Base-by-base conservation (phyloP, 2,113 vertebrate genomes). In the Zootoca vivipara region DNA sequence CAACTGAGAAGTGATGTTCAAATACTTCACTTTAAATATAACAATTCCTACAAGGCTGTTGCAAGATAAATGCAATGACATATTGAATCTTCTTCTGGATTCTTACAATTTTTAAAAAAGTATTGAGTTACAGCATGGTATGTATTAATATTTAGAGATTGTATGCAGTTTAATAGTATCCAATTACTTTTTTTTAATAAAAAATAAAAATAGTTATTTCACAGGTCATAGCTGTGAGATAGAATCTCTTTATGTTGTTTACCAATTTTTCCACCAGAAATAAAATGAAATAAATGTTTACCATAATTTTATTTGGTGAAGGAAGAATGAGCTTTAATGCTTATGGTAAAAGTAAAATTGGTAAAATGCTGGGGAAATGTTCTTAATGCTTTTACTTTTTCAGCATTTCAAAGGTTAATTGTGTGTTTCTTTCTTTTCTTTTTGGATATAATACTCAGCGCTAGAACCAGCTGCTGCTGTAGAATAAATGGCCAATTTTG, bases 401-500 rank as follows among this genome's bases (percentile, higher is more conserved):
- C 93, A 93, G 96, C 95, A 96, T 94, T 96, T 96, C 93, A 95
- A 91, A 96, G 95, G 96, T 97, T 97, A 97, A 96, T 95, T 95
- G 81, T 93, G 85, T 89, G 94, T 94, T 94, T 91, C 94, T 90
- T 90, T 90, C 87, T 93, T 94, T 69, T 92, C 94, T 95, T 96
- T 91, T 95, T 95, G 93, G 93, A 90, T 95, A 91, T 95, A 94
- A 95, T 95, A 85, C 93, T 91, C 89, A 92, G 83, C 92, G 89
- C 93, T 93, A 95, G 93, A 97, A 96, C 94, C 97, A 98, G 96
- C 97, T 97, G 96, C 96, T 96, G 94, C 93, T 95, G 91, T 89
- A 95, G 96, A 97, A 96, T 97, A 98, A 98, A 97, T 97, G 95
- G 95, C 97, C 96, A 97, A 96, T 97, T 97, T 96, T 97, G 96